Evolutionary conservation across 2,888 invertebrate genomes (phyloP).

Genomic region (Polydrusus cervinus): DNA sequence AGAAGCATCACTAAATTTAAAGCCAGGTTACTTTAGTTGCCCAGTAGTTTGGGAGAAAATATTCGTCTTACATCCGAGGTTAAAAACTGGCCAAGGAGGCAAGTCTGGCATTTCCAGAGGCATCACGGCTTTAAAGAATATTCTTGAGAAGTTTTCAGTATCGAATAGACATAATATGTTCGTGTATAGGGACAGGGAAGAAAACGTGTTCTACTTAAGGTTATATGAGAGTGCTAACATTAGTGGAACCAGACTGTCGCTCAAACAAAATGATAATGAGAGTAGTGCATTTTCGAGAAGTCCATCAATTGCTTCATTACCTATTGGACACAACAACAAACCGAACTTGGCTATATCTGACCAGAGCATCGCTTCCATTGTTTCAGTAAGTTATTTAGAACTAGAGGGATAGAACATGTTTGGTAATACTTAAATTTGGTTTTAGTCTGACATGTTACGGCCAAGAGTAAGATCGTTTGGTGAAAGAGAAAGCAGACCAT

Average conservation of each 20-base stretch:
- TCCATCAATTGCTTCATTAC: constrained; percentile 73
- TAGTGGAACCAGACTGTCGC: constrained; percentile 48
- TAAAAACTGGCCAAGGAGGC: constrained; percentile 78
- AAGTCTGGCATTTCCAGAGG: constrained; percentile 77
- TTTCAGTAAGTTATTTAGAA: constrained; percentile 61
- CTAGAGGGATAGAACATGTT: not conserved
- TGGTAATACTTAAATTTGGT: not conserved
- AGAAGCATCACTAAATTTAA: constrained; percentile 72
- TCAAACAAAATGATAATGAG: constrained; percentile 67
- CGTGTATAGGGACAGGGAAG: constrained; percentile 79
- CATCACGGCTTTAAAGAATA: constrained; percentile 78
- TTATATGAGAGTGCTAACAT: constrained; percentile 58
- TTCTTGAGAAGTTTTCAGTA: constrained; percentile 81
- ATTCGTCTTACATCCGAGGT: constrained; percentile 81
- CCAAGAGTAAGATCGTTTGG: constrained; percentile 75
- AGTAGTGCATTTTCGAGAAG: constrained; percentile 71
- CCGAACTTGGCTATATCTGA: constrained; percentile 66
- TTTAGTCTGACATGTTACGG: constrained; percentile 70
- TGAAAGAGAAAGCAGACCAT: constrained; percentile 68
- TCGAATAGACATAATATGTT: constrained; percentile 85
- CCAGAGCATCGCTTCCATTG: constrained; percentile 64
- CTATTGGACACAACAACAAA: constrained; percentile 67
- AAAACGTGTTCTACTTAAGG: constrained; percentile 77
- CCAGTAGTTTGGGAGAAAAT: constrained; percentile 82
- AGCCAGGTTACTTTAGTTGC: constrained; percentile 83